Percentiles rank a stretch among this genome's conserved stretches.
Conservation (phyloP, 1,140 invertebrate genomes). For the Chlorops oryzae region DNA sequence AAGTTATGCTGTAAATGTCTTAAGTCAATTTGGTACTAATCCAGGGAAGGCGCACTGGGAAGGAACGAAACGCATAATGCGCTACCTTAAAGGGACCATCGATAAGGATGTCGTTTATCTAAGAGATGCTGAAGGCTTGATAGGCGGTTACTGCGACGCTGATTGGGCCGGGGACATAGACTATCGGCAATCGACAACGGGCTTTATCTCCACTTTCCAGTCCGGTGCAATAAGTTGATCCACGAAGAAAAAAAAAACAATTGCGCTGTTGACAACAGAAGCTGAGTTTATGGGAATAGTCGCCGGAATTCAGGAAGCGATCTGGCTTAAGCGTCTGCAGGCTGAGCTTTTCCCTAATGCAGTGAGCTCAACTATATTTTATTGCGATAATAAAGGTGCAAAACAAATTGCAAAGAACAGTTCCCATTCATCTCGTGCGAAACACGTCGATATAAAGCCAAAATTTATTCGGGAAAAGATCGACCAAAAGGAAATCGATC, state of each 20-base stretch:
- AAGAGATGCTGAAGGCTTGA: neutral
- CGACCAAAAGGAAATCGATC: no score
- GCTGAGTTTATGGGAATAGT: slow-evolving; percentile 37
- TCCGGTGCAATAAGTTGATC: slow-evolving; percentile 27
- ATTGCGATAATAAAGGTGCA: slow-evolving; percentile 23
- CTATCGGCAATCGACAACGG: slow-evolving; percentile 33
- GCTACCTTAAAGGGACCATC: slow-evolving; percentile 41
- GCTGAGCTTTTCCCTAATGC: neutral
- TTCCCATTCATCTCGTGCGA: slow-evolving; percentile 15
- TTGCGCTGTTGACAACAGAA: slow-evolving; percentile 35
- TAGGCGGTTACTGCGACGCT: slow-evolving; percentile 18
- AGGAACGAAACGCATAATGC: slow-evolving; percentile 34
- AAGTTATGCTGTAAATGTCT: slow-evolving; percentile 28
- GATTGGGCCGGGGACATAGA: slow-evolving; percentile 19
- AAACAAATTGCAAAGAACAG: slow-evolving; percentile 19
- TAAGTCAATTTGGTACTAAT: slow-evolving; percentile 24
- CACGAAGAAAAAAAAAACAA: slow-evolving; percentile 30
- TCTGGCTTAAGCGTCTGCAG: slow-evolving; percentile 5
- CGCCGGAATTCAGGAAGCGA: slow-evolving; percentile 18
- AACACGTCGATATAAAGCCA: slow-evolving; percentile 24
- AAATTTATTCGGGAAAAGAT: slow-evolving; percentile 24
- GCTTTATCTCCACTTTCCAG: slow-evolving; percentile 27
- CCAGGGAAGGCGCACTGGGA: slow-evolving; percentile 28
- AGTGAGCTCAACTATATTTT: slow-evolving; percentile 3
- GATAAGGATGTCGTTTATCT: neutral